phyloP scores from a whole-genome alignment of 2,888 invertebrate species.

The Caenorhabditis auriculariae region DNA sequence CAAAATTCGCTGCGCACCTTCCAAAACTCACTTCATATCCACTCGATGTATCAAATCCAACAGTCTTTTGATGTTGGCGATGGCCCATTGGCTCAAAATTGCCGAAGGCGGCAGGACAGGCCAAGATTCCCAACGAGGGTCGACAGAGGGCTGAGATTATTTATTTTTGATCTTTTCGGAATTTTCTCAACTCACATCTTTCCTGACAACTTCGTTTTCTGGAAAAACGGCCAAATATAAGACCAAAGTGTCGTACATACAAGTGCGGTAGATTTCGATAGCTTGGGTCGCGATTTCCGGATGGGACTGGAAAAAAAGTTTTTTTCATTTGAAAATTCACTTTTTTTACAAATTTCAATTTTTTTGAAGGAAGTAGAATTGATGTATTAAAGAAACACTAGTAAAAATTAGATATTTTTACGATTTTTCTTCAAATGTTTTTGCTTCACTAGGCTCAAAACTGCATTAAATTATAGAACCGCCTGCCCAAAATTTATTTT shows the following conservation, averaged over 20 bases:
- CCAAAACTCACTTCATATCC: conserved; percentile 41
- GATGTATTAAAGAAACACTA: no score
- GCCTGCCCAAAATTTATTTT: no score
- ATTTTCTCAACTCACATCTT: conserved; percentile 40
- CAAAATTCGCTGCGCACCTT: no score
- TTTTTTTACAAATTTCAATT: background rate
- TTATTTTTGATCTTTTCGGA: background rate
- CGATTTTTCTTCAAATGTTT: background rate
- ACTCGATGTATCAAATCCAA: conserved; percentile 47
- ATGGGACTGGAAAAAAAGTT: conserved; percentile 36
- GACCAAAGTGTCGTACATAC: conserved; percentile 63
- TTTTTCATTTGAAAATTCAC: conserved; percentile 18
- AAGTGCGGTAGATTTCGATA: conserved; percentile 58
- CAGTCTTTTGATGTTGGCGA: conserved; percentile 50
- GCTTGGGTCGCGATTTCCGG: conserved; percentile 52
- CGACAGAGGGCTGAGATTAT: conserved; percentile 40
- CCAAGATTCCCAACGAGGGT: conserved; percentile 62
- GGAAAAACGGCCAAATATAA: conserved; percentile 62
- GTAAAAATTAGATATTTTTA: conserved; percentile 5
- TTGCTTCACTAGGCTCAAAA: no score
- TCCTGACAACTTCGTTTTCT: conserved; percentile 49
- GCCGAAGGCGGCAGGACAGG: conserved; percentile 54
- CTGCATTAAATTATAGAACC: no score
- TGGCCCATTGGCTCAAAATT: conserved; percentile 58
- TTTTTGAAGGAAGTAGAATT: no score